Conservation (phyloP, 2,797 vertebrate genomes). For the Clarias pachynema region DNA sequence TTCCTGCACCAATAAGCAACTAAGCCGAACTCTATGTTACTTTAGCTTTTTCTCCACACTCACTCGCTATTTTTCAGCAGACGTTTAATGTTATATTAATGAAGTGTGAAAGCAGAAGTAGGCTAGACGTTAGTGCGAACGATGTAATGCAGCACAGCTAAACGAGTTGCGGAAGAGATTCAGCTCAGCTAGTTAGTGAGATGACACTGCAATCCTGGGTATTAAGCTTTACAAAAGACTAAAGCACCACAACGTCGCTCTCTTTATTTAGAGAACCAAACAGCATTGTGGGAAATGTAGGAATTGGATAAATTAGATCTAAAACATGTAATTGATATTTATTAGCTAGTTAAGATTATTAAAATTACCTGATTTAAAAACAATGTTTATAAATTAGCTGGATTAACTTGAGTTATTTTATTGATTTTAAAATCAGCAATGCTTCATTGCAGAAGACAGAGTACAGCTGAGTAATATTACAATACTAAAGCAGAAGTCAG, state of each 20-base stretch:
- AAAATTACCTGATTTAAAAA: no score
- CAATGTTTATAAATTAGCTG: neutral
- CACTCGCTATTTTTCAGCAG: neutral
- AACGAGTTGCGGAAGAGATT: neutral
- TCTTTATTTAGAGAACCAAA: neutral
- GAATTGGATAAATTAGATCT: neutral
- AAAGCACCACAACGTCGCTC: neutral
- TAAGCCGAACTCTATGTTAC: neutral
- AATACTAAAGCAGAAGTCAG: neutral
- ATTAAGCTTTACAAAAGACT: neutral
- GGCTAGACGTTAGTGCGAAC: neutral
- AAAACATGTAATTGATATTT: neutral
- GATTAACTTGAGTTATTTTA: neutral
- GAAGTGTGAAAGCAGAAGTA: neutral
- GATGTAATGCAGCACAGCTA: neutral
- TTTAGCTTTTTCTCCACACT: neutral
- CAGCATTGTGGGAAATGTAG: neutral
- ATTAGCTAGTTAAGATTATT: neutral
- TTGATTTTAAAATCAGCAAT: neutral
- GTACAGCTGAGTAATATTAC: neutral
- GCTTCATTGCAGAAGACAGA: neutral
- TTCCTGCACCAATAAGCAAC: neutral
- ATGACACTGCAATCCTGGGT: neutral
- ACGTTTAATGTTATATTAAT: neutral
- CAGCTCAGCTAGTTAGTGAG: neutral